Base-by-base conservation (phyloP, 2,888 invertebrate species). In the Nycteola revayana region DNA sequence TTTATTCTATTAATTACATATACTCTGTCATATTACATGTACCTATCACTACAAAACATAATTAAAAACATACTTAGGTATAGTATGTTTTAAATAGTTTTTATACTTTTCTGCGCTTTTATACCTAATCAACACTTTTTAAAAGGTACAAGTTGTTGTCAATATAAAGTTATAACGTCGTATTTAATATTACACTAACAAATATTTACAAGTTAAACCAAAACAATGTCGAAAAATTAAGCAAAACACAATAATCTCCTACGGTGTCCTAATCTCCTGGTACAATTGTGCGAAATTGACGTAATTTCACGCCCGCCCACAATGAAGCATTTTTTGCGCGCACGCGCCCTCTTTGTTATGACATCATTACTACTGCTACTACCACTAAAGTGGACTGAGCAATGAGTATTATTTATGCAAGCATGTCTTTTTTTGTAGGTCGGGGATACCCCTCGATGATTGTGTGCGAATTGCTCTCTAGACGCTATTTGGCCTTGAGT, bases 211-310 rank as follows among this genome's bases (percentile, higher is more conserved):
- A n/a, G n/a, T n/a, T n/a, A n/a, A n/a, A n/a, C n/a, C n/a, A n/a
- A n/a, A n/a, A n/a, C n/a, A n/a, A n/a, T n/a, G n/a, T n/a, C n/a
- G 14, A 14, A 3, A 14, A 14, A 57, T 66, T 69, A 56, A 63
- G 60, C 59, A 66, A 29, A 70, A 73, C 60, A 77, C 54, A 67
- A 61, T 60, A 49, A 70, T 52, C 65, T 75, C 70, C 61, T 65
- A 23, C 28, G 42, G 38, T 10, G 21, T 51, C 35, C 70, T 87
- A 60, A 47, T 65, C 55, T 66, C 85, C 81, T 85, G 60, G 83
- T 87, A 85, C 71, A 77, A 77, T 82, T 87, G 86, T 88, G 88
- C 88, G 86, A 87, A 88, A 75, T 78, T 79, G 78, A 79, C 81
- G 84, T 81, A 85, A 84, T 77, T 77, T 70, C 63, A 68, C 66